These are phyloP conservation scores for Pristionchus maxplancki DNA, from an alignment of 2,888 invertebrate species.

Conservation along the genomic window DNA sequence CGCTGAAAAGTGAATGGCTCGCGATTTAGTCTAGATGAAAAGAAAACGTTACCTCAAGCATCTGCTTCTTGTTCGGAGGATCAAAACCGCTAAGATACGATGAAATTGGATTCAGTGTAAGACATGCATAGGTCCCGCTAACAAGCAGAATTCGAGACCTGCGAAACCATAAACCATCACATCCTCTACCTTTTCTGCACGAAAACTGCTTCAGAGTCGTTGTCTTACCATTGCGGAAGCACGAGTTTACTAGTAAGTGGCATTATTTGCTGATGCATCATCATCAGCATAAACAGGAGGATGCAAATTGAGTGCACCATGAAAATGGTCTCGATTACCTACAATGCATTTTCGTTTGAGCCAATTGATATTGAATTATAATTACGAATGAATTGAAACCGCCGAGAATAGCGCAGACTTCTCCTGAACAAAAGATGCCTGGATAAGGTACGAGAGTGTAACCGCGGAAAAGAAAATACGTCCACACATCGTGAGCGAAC, in stretches of 20 bases:
- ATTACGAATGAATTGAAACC: background rate
- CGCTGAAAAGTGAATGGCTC: too few species aligned
- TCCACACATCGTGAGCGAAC: constrained; percentile 10
- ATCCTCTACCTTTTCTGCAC: too few species aligned
- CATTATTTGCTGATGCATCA: constrained; percentile 18
- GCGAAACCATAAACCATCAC: too few species aligned
- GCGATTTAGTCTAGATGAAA: background rate
- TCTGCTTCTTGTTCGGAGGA: background rate
- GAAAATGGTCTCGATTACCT: background rate
- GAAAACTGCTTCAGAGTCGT: too few species aligned
- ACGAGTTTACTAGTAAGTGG: background rate
- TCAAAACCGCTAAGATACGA: background rate
- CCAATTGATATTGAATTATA: background rate
- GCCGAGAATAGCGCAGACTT: background rate
- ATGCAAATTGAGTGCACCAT: constrained; percentile 2
- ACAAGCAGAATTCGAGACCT: background rate
- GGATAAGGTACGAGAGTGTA: constrained; percentile 5
- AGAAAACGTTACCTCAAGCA: background rate
- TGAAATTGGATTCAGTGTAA: background rate
- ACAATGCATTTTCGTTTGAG: background rate
- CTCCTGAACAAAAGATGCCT: background rate
- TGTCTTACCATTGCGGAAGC: background rate
- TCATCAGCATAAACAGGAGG: constrained; percentile 1
- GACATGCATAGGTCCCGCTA: background rate
- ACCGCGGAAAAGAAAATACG: background rate